A percentile compares a stretch with the other conserved stretches of the same genome.
Evolutionary conservation across 2,797 vertebrate species (phyloP).

Genomic region (Tarsius wallacei): DNA sequence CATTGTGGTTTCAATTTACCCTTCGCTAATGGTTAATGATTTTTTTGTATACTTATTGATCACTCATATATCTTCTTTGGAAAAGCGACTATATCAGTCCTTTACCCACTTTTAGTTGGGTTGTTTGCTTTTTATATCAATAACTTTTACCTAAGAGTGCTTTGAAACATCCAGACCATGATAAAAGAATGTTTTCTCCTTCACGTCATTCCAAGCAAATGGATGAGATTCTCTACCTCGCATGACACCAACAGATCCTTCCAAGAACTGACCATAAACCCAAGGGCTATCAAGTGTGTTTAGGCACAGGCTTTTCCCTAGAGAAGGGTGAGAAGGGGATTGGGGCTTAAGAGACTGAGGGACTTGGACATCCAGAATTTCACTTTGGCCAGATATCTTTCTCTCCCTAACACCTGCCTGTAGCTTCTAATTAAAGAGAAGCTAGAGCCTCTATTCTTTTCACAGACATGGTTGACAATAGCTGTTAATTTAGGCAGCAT

Average conservation of each 20-base stretch:
- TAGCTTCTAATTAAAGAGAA: neutral
- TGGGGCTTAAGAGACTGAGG: neutral
- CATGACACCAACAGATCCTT: neutral
- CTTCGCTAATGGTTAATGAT: neutral
- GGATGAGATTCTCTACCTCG: neutral
- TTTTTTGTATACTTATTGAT: neutral
- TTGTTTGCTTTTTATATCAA: neutral
- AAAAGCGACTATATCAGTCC: neutral
- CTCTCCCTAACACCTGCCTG: neutral
- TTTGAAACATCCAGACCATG: neutral
- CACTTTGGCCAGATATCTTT: neutral
- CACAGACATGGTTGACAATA: neutral
- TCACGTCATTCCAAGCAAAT: neutral
- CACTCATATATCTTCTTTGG: neutral
- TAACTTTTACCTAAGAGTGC: neutral
- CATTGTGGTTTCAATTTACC: neutral
- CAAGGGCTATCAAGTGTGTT: neutral
- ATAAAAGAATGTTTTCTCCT: neutral
- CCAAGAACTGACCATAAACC: neutral
- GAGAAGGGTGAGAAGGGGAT: neutral
- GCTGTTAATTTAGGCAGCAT: neutral
- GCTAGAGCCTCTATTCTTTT: neutral
- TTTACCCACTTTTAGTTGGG: neutral
- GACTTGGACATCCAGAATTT: neutral
- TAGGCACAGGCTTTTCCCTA: neutral